Conservation (phyloP, 2,113 vertebrate species). For the human region DNA sequence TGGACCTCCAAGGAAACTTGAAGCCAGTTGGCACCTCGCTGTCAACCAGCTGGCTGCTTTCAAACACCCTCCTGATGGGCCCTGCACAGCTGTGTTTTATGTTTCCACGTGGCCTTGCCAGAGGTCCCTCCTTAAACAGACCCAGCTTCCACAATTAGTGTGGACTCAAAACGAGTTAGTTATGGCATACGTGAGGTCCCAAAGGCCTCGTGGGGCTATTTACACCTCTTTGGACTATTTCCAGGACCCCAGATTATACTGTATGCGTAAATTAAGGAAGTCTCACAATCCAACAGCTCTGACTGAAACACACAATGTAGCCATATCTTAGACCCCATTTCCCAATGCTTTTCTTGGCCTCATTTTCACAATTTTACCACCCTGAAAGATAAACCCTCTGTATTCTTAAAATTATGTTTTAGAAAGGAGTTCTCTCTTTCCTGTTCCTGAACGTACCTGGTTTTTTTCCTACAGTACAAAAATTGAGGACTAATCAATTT, state of each 20-base stretch:
- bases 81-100: constrained; percentile 64
- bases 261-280: constrained; percentile 61
- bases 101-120: constrained; percentile 59
- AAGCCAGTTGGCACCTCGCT: constrained; percentile 37
- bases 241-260: constrained; percentile 58
- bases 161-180: constrained; percentile 39
- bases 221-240: constrained; percentile 61
- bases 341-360: constrained; percentile 59
- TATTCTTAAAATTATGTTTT: constrained; percentile 43
- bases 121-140: constrained; percentile 33
- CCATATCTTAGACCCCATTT: constrained; percentile 39
- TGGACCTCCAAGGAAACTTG: constrained; percentile 37
- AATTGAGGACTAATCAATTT: not conserved
- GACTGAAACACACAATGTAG: not conserved
- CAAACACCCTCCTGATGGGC: constrained; percentile 9
- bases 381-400: constrained; percentile 49
- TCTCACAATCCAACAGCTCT: constrained; percentile 35
- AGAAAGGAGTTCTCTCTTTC: constrained; percentile 14
- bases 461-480: constrained; percentile 13
- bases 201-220: constrained; percentile 40
- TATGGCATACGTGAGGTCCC: constrained; percentile 47
- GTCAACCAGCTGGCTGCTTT: constrained; percentile 46
- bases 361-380: constrained; percentile 52
- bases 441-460: not conserved
- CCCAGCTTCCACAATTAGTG: constrained; percentile 55